A percentile compares a stretch with the other conserved stretches of the same genome.
Conservation (phyloP, 1,140 invertebrate species). For the Riptortus pedestris region DNA sequence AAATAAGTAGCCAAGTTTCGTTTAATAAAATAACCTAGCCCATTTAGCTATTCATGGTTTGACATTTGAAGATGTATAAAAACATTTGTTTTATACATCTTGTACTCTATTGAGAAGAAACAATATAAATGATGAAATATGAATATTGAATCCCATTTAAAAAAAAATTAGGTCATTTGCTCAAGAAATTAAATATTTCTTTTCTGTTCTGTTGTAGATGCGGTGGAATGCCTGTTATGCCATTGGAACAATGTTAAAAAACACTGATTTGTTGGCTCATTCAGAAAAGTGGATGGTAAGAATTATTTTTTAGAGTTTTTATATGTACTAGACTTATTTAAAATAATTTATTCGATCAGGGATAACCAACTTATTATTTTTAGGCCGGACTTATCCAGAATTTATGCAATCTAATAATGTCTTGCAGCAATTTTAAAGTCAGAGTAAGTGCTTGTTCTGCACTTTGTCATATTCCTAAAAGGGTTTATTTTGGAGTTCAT, state of each 20-base stretch:
- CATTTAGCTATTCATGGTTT: too few relatives aligned
- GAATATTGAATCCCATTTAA: too few relatives aligned
- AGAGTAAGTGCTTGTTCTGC: conserved; percentile 27
- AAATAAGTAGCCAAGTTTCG: too few relatives aligned
- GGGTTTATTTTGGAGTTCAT: conserved; percentile 16
- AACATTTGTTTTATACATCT: too few relatives aligned
- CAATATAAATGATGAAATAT: too few relatives aligned
- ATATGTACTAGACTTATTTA: too few relatives aligned
- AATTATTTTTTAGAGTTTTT: not conserved
- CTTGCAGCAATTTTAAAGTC: conserved; percentile 29
- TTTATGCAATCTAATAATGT: conserved; percentile 25
- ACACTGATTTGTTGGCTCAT: conserved; percentile 19
- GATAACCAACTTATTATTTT: too few relatives aligned
- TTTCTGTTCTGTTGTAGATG: conserved; percentile 26
- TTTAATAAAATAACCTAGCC: too few relatives aligned
- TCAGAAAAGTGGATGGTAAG: conserved; percentile 23
- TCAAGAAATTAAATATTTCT: not conserved
- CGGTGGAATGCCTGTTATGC: conserved; percentile 30
- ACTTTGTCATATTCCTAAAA: conserved; percentile 17
- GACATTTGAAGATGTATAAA: too few relatives aligned
- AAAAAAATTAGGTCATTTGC: not conserved
- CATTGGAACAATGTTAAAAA: conserved; percentile 20
- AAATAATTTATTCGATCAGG: too few relatives aligned
- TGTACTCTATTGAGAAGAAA: too few relatives aligned
- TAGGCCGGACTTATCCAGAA: not conserved